Percentiles rank a stretch among this genome's conserved stretches.
phyloP scores from a whole-genome alignment of 1,140 invertebrate genomes.

The Drosophila ogumai region DNA sequence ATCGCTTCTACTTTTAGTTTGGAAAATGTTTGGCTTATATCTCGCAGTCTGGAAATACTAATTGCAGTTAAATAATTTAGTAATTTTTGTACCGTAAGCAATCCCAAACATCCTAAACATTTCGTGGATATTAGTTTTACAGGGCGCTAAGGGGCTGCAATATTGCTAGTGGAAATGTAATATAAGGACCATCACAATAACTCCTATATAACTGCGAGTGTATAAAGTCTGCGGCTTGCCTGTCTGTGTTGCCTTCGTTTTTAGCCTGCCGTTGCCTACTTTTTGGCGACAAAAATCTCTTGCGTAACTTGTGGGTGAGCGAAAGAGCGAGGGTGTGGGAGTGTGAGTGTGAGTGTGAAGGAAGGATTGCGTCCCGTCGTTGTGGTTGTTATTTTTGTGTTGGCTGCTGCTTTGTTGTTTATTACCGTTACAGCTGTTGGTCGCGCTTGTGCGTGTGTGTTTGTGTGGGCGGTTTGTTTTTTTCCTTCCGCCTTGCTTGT shows the following conservation, averaged over 20 bases:
- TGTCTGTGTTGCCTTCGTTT: not conserved
- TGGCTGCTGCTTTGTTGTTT: slow-evolving; percentile 63
- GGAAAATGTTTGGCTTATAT: too few species aligned
- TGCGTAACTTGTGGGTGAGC: slow-evolving; percentile 45
- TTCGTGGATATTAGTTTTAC: too few species aligned
- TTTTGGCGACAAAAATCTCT: slow-evolving; percentile 73
- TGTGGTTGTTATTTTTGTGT: slow-evolving; percentile 41
- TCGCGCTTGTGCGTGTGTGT: slow-evolving; percentile 9
- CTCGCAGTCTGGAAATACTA: too few species aligned
- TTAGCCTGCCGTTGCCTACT: slow-evolving; percentile 28
- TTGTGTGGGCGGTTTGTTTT: slow-evolving; percentile 39
- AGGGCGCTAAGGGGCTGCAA: too few species aligned
- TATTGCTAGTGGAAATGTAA: too few species aligned
- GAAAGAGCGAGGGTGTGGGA: not conserved
- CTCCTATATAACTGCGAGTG: not conserved
- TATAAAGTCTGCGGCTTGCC: not conserved
- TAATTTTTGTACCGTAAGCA: too few species aligned
- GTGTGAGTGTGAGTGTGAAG: not conserved
- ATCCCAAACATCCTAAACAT: too few species aligned
- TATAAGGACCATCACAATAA: not conserved
- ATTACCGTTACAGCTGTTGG: slow-evolving; percentile 76
- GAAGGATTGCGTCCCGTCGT: slow-evolving; percentile 20
- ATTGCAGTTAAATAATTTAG: too few species aligned
- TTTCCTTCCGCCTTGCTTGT: slow-evolving; percentile 26
- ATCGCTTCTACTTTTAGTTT: too few species aligned